phyloP scores from a whole-genome alignment of 2,888 invertebrate genomes.

The Rhyacophila evoluta region DNA sequence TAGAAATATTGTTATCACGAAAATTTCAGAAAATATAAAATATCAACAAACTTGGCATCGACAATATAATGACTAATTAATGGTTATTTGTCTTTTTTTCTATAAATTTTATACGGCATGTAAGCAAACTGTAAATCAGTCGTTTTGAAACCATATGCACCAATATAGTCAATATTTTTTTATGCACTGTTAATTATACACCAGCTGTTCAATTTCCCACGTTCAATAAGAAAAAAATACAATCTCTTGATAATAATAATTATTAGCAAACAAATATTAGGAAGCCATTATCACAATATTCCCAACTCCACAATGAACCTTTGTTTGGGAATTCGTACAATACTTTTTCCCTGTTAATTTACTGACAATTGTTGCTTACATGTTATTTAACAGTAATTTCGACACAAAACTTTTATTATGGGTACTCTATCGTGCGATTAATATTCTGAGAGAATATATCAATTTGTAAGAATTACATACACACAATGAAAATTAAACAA shows the following conservation, averaged over 20 bases:
- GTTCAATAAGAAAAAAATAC: neutral
- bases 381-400: constrained; percentile 23
- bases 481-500: neutral
- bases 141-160: neutral
- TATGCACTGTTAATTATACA: neutral
- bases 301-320: constrained; percentile 28
- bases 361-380: constrained; percentile 18
- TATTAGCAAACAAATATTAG: constrained; percentile 15
- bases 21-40: too few species aligned
- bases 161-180: neutral
- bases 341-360: constrained; percentile 23
- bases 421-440: neutral
- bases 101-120: too few species aligned
- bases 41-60: too few species aligned
- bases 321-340: constrained; percentile 10
- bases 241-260: constrained; percentile 3
- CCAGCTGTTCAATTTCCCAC: neutral
- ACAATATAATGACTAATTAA: too few species aligned
- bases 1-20: too few species aligned
- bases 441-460: neutral
- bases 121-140: too few species aligned
- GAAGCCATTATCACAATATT: constrained; percentile 16
- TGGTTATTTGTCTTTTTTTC: too few species aligned
- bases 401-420: neutral
- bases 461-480: neutral